Percentiles rank a stretch among this genome's conserved stretches.
Conservation (phyloP, 2,888 invertebrate species). For the Tricholauxania praeusta region DNA sequence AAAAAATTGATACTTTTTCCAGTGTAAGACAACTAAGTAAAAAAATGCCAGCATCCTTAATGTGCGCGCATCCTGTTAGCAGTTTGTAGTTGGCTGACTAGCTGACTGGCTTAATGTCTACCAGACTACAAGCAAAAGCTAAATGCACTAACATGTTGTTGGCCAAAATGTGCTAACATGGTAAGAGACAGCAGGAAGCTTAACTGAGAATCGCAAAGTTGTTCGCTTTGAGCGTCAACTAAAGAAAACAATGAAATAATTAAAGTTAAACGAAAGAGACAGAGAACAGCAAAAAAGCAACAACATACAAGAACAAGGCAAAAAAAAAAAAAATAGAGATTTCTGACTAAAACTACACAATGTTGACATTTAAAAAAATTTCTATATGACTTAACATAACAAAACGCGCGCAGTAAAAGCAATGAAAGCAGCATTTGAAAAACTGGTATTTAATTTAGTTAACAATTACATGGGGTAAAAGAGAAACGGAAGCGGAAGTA, state of each 20-base stretch:
- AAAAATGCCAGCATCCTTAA: neutral
- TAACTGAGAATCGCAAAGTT: neutral
- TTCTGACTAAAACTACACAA: neutral
- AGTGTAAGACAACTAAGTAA: too few species aligned
- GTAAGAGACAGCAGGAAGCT: neutral
- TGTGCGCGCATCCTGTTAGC: conserved; percentile 14
- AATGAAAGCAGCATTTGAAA: too few species aligned
- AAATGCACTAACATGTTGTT: conserved; percentile 4
- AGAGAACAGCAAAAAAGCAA: too few species aligned
- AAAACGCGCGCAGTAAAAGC: neutral
- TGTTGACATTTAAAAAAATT: too few species aligned
- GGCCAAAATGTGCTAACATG: conserved; percentile 15
- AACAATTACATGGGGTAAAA: too few species aligned
- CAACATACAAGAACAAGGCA: too few species aligned
- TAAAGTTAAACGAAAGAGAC: neutral
- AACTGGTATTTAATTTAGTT: neutral
- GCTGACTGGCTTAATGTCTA: neutral
- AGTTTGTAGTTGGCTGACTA: too few species aligned
- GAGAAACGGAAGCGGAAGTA: too few species aligned
- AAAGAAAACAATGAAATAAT: conserved; percentile 17
- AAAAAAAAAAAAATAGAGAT: neutral
- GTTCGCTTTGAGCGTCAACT: neutral
- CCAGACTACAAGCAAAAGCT: conserved; percentile 2
- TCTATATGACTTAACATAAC: too few species aligned
- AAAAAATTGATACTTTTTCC: too few species aligned